Conservation (phyloP, 2,888 invertebrate genomes). For the Amphiduros pacificus region DNA sequence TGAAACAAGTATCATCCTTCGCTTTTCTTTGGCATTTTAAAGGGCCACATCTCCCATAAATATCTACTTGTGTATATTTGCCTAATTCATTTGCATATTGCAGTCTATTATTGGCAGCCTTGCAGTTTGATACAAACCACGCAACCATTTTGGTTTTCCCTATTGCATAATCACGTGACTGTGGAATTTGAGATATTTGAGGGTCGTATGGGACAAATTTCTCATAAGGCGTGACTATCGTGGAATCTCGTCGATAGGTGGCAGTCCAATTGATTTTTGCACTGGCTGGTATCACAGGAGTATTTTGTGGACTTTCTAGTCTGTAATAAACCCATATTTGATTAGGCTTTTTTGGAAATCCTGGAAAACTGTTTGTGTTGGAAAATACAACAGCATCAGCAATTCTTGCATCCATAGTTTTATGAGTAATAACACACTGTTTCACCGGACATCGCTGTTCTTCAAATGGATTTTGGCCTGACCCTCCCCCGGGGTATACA, state of each 20-base stretch:
- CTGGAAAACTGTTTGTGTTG: neutral
- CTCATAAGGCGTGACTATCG: conserved; percentile 92
- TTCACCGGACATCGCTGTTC: conserved; percentile 23
- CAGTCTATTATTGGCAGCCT: conserved; percentile 84
- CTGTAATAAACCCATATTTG: conserved; percentile 83
- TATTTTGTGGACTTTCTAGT: conserved; percentile 94
- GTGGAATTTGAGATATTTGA: conserved; percentile 13
- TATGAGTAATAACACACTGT: conserved; percentile 18
- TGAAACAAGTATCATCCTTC: conserved; percentile 71
- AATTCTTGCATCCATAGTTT: neutral
- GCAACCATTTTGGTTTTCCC: conserved; percentile 93
- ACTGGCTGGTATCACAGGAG: conserved; percentile 64
- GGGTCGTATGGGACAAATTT: conserved; percentile 22
- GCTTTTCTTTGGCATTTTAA: conserved; percentile 68
- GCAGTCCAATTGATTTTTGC: conserved; percentile 87
- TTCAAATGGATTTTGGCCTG: conserved; percentile 4
- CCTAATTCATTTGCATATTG: conserved; percentile 83
- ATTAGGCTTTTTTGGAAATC: conserved; percentile 10
- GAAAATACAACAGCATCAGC: conserved; percentile 20
- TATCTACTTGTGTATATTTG: conserved; percentile 72
- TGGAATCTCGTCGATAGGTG: conserved; percentile 91
- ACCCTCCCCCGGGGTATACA: neutral
- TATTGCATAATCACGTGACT: conserved; percentile 61
- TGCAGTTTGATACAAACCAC: conserved; percentile 98
- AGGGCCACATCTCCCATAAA: conserved; percentile 69